A percentile compares a stretch with the other conserved stretches of the same genome.
These are phyloP conservation scores for Cydia strobilella DNA, from an alignment of 1,140 invertebrate genomes.

Conservation along the genomic window DNA sequence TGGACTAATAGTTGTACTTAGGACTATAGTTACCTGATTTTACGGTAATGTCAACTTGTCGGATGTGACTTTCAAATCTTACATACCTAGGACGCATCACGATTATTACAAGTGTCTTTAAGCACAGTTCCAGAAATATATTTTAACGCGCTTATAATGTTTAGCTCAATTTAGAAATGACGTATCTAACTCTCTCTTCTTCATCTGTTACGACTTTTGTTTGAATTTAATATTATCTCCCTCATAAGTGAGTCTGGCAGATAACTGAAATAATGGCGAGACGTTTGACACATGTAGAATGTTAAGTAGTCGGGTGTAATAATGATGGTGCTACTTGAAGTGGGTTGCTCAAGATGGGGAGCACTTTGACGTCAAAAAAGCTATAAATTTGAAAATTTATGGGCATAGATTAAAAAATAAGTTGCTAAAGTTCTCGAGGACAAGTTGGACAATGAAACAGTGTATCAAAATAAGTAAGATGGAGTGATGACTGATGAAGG, in stretches of 20 bases:
- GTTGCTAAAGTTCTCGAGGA: background rate
- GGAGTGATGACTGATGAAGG: no score
- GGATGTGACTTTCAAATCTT: no score
- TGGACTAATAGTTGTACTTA: no score
- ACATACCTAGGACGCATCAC: background rate
- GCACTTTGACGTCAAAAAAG: slow-evolving; percentile 25
- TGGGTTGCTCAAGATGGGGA: slow-evolving; percentile 34
- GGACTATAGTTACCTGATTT: no score
- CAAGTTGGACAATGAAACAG: background rate
- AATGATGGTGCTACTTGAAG: slow-evolving; percentile 63
- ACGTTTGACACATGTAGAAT: slow-evolving; percentile 65
- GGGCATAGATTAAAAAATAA: background rate
- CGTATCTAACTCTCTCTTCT: background rate
- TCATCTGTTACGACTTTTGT: background rate
- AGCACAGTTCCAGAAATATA: slow-evolving; percentile 17
- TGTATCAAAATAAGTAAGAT: background rate
- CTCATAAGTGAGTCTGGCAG: slow-evolving; percentile 52
- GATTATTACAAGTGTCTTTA: background rate
- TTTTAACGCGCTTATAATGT: slow-evolving; percentile 39
- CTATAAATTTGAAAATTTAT: slow-evolving; percentile 22
- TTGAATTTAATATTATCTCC: slow-evolving; percentile 52
- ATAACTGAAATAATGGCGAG: slow-evolving; percentile 48
- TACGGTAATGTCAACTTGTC: no score
- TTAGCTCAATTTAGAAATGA: background rate
- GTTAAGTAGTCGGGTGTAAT: slow-evolving; percentile 56